Base-by-base conservation (phyloP, 2,797 vertebrate genomes). In the Emydoidea blandingii region DNA sequence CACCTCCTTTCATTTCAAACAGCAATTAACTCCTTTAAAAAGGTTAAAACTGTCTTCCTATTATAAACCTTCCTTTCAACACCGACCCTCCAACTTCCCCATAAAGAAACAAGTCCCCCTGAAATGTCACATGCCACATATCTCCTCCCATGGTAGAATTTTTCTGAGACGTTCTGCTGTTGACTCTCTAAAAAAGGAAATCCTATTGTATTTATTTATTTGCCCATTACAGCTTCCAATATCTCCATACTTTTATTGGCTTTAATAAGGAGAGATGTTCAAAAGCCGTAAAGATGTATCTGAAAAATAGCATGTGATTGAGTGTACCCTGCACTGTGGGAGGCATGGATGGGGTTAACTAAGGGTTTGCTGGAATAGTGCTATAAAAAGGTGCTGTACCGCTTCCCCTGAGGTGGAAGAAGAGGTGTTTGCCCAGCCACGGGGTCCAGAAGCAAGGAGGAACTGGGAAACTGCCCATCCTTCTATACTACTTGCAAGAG, bases 1-100 rank as follows among this genome's bases (percentile, higher is more conserved):
- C 27, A 5, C 74, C 44, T 4, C 81, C 79, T 50, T 79, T 81
- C 49, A 80, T 34, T 56, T n/a, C 49, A 31, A 3, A 23, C 34
- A 0, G 0, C 83, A 37, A 29, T 7, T 89, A 83, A 76, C 54
- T 7, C 85, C 91, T 62, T 44, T 11, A 29, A 90, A 94, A 79
- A 78, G 25, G 18, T 7, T 0, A 3, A 27, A 81, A 9, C 34
- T 8, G 53, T 2, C 1, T 21, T 31, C 0, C 0, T n/a, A 4
- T 53, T 10, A 0, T 56, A 57, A 37, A 25, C 3, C 37, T 59
- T 29, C n/a, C n/a, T 87, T 90, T 86, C 50, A 10, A 1, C 52
- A 74, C 84, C 21, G 5, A 49, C 23, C 2, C 41, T 50, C 56
- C 37, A 3, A 0, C 29, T 12, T 91, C 10, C 76, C 29, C 41